Evolutionary conservation across 2,797 vertebrate species (phyloP), one percentile per base, ranked within the genome.

Genomic region (Toxotes lorentzi): DNA sequence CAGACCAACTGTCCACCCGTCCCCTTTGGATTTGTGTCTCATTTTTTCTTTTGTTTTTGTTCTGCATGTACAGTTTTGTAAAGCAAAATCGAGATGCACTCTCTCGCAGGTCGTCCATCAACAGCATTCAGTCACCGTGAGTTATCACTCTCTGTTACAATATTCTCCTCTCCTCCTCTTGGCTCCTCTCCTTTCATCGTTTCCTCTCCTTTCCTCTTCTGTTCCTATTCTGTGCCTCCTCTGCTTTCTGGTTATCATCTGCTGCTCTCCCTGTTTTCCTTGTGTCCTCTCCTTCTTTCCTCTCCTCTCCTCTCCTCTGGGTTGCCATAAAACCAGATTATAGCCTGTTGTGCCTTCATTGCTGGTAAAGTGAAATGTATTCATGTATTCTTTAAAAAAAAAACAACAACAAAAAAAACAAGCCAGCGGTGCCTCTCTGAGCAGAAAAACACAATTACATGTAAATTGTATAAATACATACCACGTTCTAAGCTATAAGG

Each of bases 11-110:
- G 82, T 85, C 89, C 89, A 71, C 88, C 86, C 89, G 88, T 76
- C 84, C 88, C 89, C 88, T 72, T 70, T 79, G 43, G 66, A 67
- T 91, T 56, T 89, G 91, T 94, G 94, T 92, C 92, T 95, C 93
- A 95, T 95, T 91, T 84, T 89, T 93, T 92, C 82, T 93, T 91
- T 88, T 91, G 90, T 95, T 92, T 93, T 89, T 93, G 89, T 96
- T 95, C 96, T 96, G 98, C 97, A 98, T 97, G 97, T 96, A 96
- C 98, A 99, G 98, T 98, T 98, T 98, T 98, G 97, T 99, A 98
- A 98, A 97, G 97, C 98, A 98, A 97, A 97, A 97, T 96, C 97
- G 96, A 96, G 97, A 97, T 94, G 94, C 96, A 94, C 95, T 97
- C 91, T 98, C 98, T 96, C 97, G 97, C 97, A 98, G 98, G 96